Evolutionary conservation across 2,888 invertebrate genomes (phyloP), one percentile per base, ranked within the genome.

Genomic region (Elmis aenea): DNA sequence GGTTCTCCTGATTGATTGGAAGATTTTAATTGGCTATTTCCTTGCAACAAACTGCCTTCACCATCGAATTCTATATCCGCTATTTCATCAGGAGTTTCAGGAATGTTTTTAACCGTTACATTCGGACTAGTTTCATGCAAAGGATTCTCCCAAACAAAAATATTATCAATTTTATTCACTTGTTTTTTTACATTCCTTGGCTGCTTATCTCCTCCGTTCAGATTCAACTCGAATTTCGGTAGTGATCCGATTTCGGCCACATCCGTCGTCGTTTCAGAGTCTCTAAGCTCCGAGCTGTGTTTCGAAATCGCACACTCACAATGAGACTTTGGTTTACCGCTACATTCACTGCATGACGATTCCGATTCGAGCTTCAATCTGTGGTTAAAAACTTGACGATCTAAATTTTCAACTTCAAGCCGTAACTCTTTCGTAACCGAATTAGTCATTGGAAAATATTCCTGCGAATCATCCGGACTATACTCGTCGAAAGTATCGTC

Each of bases 361-460:
- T 47, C 25, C 8, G 61, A 42, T 20, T 53, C 47, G 16, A 59
- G 59, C n/a, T 63, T 57, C 39, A 57, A 65, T 42, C 62, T 61
- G 38, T 72, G 70, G 0, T 87, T 88, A 58, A 88, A 88, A 3
- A 89, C 85, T 66, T 86, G 88, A 5, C 88, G 74, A 66, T 90
- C 88, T 51, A 90, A 70, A 61, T 85, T 88, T 58, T 90, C 89
- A 45, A 89, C 64, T 63, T 90, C 89, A 27, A 89, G 72, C 52
- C 84, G 76, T 53, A 90, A 67, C 61, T 90, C 89, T 53, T 87
- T 76, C 1, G 89, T 89, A 71, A 89, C 85, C 2, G 89, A 86
- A 3, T 87, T 89, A 1, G 87, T 86, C 81, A 91, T 84, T 2
- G 89, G 88, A 58, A 85, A 85, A 61, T 88, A 89, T 58, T 85